Conservation (phyloP, 1,140 invertebrate species). For the Psilanteris sp. region DNA sequence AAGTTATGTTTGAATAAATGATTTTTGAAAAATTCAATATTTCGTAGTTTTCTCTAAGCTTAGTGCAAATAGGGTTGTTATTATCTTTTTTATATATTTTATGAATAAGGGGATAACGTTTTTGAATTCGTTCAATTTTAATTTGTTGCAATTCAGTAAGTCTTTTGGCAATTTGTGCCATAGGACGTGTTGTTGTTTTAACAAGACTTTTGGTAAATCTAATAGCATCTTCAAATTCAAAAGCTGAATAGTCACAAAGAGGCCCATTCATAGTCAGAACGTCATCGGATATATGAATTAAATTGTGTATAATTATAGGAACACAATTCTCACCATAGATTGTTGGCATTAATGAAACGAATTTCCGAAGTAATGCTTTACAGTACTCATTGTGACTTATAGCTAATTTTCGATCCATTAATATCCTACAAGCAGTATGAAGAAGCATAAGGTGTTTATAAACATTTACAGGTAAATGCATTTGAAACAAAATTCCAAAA, state of each 20-base stretch:
- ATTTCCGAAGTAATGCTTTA: constrained; percentile 8
- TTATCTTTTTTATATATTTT: too few species aligned
- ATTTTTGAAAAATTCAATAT: too few species aligned
- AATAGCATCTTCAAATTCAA: constrained; percentile 5
- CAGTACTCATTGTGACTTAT: background rate
- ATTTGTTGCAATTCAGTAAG: constrained; percentile 2
- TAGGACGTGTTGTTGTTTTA: background rate
- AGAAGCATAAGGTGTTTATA: constrained; percentile 14
- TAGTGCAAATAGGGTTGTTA: too few species aligned
- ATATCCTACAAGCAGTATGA: constrained; percentile 14
- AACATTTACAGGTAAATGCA: background rate
- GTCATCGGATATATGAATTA: too few species aligned
- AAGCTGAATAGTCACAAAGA: constrained; percentile 2
- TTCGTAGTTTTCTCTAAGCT: too few species aligned
- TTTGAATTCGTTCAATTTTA: too few species aligned
- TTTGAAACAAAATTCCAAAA: background rate
- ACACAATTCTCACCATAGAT: constrained; percentile 7
- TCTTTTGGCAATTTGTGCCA: constrained; percentile 4
- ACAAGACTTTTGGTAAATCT: constrained; percentile 9
- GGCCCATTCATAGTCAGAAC: constrained; percentile 3
- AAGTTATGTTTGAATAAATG: too few species aligned
- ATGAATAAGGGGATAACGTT: too few species aligned
- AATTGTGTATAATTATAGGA: constrained; percentile 8
- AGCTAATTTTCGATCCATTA: constrained; percentile 1
- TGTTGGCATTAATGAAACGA: constrained; percentile 16